Percentiles rank a stretch among this genome's conserved stretches.
phyloP scores from a whole-genome alignment of 2,797 vertebrate genomes.

The Hozukius guyotensis region DNA sequence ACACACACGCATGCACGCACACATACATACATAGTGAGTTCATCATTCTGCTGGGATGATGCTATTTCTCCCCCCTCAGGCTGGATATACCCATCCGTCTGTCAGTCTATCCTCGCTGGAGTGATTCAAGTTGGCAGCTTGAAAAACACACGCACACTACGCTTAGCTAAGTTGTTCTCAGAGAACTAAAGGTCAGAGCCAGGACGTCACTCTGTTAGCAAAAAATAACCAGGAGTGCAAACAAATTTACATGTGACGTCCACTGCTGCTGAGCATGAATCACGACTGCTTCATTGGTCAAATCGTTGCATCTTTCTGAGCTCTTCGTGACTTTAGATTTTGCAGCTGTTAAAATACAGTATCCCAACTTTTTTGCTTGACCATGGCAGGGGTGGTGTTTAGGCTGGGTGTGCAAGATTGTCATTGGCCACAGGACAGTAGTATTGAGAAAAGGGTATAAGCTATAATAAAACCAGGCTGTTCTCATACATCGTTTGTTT shows the following conservation, averaged over 20 bases:
- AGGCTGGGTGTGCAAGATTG: neutral
- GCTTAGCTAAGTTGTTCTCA: constrained; percentile 60
- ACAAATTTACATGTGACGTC: constrained; percentile 10
- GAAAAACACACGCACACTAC: constrained; percentile 56
- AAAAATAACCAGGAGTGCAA: constrained; percentile 42
- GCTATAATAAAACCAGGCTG: too few species aligned
- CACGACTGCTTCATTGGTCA: neutral
- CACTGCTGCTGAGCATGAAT: neutral
- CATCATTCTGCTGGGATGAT: constrained; percentile 63
- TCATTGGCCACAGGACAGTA: too few species aligned
- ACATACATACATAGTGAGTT: constrained; percentile 31
- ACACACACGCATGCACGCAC: neutral
- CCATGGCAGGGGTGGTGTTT: neutral
- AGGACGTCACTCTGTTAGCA: constrained; percentile 38
- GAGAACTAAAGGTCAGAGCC: constrained; percentile 72
- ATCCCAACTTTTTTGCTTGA: neutral
- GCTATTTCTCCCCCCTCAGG: constrained; percentile 61
- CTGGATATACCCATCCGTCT: constrained; percentile 70
- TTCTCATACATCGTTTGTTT: too few species aligned
- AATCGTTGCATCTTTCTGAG: neutral
- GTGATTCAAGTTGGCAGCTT: constrained; percentile 68
- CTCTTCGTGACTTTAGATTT: neutral
- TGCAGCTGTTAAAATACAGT: neutral
- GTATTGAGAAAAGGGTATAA: too few species aligned
- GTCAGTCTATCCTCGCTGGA: constrained; percentile 67